Evolutionary conservation across 2,888 invertebrate species (phyloP).

Genomic region (Pseudococcus viburni): DNA sequence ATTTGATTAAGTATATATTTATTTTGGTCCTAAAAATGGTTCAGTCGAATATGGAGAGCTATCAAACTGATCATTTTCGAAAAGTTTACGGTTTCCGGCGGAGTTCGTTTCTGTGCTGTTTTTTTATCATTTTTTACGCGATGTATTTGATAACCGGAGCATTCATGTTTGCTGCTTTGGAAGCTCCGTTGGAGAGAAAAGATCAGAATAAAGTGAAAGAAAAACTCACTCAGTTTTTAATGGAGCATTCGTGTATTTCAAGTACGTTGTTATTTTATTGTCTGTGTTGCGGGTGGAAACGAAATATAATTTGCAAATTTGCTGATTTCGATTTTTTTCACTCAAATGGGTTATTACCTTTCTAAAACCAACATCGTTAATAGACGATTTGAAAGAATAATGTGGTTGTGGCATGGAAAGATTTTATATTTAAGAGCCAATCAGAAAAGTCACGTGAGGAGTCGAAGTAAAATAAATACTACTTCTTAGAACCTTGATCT

Average conservation of each 20-base stretch:
- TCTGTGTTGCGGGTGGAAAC: background rate
- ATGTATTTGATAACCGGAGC: conserved; percentile 79
- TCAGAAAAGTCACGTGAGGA: background rate
- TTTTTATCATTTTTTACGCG: conserved; percentile 76
- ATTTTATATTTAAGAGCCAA: background rate
- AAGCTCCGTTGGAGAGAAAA: conserved; percentile 77
- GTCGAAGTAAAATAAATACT: background rate
- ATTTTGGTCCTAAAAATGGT: background rate
- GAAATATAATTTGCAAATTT: background rate
- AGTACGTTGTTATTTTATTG: conserved; percentile 72
- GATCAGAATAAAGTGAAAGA: conserved; percentile 74
- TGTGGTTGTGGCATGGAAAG: background rate
- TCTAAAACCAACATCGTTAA: too few relatives aligned
- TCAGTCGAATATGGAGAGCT: conserved; percentile 10
- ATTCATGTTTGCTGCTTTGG: conserved; percentile 78
- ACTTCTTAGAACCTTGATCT: conserved; percentile 12
- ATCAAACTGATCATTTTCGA: background rate
- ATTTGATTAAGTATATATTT: background rate
- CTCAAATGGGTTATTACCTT: too few relatives aligned
- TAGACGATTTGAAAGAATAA: background rate
- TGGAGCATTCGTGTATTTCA: conserved; percentile 76
- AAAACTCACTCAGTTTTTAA: conserved; percentile 75
- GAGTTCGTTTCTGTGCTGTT: conserved; percentile 74
- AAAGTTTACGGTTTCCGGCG: conserved; percentile 74
- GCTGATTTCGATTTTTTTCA: background rate